Evolutionary conservation across 2,888 invertebrate genomes (phyloP), one percentile per base, ranked within the genome.

Genomic region (Monoplex corrugatus): DNA sequence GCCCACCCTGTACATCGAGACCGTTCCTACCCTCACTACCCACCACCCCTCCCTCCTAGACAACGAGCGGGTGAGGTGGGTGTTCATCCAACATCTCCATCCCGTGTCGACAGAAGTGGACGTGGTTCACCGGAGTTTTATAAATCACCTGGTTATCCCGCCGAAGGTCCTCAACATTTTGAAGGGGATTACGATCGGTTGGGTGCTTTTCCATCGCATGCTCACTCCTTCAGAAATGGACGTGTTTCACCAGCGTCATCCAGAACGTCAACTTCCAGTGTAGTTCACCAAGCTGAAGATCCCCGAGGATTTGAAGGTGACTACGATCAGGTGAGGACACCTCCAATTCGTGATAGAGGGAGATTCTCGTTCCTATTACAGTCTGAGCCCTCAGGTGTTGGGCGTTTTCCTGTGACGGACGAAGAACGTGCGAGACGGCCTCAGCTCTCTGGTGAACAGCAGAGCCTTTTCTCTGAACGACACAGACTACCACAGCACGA

Each of bases 81-180:
- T 32, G 43, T 1, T 13, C 78, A 40, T 28, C 78, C 8, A 23
- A n/a, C 43, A 0, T 13, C 75, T 19, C 45, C 23, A 16, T 19
- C 75, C 35, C n/a, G 75, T 45, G 75, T 16, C 23, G 87, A 75
- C 68, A 45, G 87, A 28, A n/a, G 72, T 8, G 72, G 44, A 38
- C 86, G 86, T 35, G 75, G 35, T 2, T 84, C 84, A 38, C 45
- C 83, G n/a, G 84, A 43, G 2, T 80, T 80, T 40, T 16, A 1
- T 23, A 6, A 13, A 80, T 19, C 3, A 43, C 32, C 19, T 10
- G 40, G 23, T 28, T 43, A 80, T 23, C 78, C 3, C 43, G 78
- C 28, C 40, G 43, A 6, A 43, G 43, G 23, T 23, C 40, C 23
- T 1, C 10, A 23, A 8, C 13, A 43, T 6, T 28, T 28, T 13